These are phyloP conservation scores for Amphibalanus amphitrite DNA, from an alignment of 1,140 invertebrate species.

Conservation along the genomic window DNA sequence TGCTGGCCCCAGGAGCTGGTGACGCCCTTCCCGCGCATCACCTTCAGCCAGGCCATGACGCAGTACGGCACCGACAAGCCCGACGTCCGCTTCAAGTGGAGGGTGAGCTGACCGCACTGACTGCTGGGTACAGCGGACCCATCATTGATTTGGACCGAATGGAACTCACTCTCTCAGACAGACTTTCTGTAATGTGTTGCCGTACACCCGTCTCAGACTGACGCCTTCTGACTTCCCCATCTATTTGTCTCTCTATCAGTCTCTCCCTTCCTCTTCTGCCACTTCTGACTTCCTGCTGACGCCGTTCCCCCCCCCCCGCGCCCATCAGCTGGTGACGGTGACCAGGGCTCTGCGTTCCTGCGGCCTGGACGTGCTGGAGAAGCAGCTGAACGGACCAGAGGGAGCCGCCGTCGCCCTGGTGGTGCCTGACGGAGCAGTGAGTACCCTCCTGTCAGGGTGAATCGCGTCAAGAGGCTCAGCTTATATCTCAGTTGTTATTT, in stretches of 20 bases:
- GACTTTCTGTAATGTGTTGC: background rate
- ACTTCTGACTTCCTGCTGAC: too few species aligned
- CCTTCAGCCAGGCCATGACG: conserved; percentile 61
- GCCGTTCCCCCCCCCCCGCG: too few species aligned
- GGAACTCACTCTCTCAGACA: too few species aligned
- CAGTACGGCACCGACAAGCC: conserved; percentile 87
- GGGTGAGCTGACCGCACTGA: conserved; percentile 29
- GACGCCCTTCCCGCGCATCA: conserved; percentile 54
- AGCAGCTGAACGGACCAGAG: conserved; percentile 21
- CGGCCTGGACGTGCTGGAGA: conserved; percentile 13
- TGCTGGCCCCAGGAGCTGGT: conserved; percentile 19
- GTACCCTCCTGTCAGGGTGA: too few species aligned
- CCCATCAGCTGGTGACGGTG: conserved; percentile 36
- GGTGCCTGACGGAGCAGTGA: conserved; percentile 32
- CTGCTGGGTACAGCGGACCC: too few species aligned
- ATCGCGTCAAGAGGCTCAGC: too few species aligned
- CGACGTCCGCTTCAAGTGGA: conserved; percentile 63
- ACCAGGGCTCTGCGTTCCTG: conserved; percentile 27
- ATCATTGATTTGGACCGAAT: conserved; percentile 32
- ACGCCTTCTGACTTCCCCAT: too few species aligned
- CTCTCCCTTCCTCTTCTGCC: too few species aligned
- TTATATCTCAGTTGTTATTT: too few species aligned
- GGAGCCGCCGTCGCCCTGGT: conserved; percentile 35
- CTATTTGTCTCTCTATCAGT: too few species aligned
- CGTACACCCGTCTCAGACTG: too few species aligned